Percentiles rank a stretch among this genome's conserved stretches.
These are phyloP conservation scores for Dastarcus helophoroides DNA, from an alignment of 2,888 invertebrate genomes.

Conservation along the genomic window DNA sequence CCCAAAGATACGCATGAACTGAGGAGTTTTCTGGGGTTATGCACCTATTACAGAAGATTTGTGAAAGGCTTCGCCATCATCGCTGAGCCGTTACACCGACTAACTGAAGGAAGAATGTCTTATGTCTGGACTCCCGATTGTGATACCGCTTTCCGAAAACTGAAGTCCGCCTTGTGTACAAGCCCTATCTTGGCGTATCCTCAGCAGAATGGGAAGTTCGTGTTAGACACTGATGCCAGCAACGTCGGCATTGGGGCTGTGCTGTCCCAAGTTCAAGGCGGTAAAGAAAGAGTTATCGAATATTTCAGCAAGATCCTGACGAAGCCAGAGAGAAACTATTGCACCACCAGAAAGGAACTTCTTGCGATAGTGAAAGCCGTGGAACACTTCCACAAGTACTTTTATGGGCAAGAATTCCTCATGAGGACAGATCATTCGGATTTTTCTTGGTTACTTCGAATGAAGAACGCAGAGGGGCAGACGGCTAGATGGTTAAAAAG, in stretches of 20 bases:
- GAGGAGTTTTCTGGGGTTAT: slow-evolving; percentile 12
- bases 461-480: too few species aligned
- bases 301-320: slow-evolving; percentile 14
- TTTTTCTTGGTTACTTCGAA: too few species aligned
- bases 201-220: slow-evolving; percentile 42
- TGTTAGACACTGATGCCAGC: slow-evolving; percentile 11
- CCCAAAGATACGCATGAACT: slow-evolving; percentile 13
- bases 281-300: too few species aligned
- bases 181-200: slow-evolving; percentile 32
- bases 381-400: slow-evolving; percentile 22
- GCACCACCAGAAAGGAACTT: slow-evolving; percentile 20
- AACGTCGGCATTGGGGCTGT: slow-evolving; percentile 11
- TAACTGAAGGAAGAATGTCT: slow-evolving; percentile 9
- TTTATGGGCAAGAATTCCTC: too few species aligned
- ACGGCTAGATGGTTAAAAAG: too few species aligned
- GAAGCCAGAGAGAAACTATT: slow-evolving; percentile 19
- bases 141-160: slow-evolving; percentile 5
- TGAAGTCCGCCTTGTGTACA: slow-evolving; percentile 19
- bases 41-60: slow-evolving; percentile 14
- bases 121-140: slow-evolving; percentile 7
- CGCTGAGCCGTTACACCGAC: slow-evolving; percentile 12
- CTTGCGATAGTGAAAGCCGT: slow-evolving; percentile 19
- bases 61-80: slow-evolving; percentile 13
- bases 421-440: too few species aligned
- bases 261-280: slow-evolving; percentile 11